Conservation (phyloP, 2,888 invertebrate genomes). For the Ceraclea dissimilis region DNA sequence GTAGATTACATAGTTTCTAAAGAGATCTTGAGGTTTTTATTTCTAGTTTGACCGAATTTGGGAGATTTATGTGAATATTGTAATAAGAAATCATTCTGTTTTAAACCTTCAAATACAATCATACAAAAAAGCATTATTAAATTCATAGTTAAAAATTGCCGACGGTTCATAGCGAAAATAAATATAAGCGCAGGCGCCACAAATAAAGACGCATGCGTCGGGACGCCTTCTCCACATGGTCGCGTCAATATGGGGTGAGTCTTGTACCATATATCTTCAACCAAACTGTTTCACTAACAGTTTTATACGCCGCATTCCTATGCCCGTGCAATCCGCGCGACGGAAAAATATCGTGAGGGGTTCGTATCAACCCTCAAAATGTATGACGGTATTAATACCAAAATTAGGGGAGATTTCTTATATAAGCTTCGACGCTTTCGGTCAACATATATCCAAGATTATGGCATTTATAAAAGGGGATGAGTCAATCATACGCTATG, state of each 20-base stretch:
- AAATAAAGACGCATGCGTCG: conserved; percentile 15
- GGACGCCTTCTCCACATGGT: conserved; percentile 12
- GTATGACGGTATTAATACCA: background rate
- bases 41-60: too few species aligned
- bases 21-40: too few species aligned
- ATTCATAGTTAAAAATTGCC: conserved; percentile 8
- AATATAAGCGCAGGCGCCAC: conserved; percentile 4
- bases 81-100: too few species aligned
- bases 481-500: too few species aligned
- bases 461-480: too few species aligned
- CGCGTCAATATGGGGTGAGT: conserved; percentile 20
- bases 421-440: too few species aligned
- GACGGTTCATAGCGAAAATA: background rate
- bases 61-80: too few species aligned
- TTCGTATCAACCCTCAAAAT: background rate
- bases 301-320: background rate
- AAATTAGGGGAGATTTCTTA: conserved; percentile 6
- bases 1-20: too few species aligned
- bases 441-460: too few species aligned
- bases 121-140: background rate
- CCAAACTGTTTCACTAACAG: background rate
- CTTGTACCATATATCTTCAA: background rate
- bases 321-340: background rate
- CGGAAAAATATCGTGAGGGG: background rate
- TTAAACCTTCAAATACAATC: too few species aligned